Evolutionary conservation across 1,140 invertebrate genomes (phyloP).

Genomic region (Bactericera cockerelli): DNA sequence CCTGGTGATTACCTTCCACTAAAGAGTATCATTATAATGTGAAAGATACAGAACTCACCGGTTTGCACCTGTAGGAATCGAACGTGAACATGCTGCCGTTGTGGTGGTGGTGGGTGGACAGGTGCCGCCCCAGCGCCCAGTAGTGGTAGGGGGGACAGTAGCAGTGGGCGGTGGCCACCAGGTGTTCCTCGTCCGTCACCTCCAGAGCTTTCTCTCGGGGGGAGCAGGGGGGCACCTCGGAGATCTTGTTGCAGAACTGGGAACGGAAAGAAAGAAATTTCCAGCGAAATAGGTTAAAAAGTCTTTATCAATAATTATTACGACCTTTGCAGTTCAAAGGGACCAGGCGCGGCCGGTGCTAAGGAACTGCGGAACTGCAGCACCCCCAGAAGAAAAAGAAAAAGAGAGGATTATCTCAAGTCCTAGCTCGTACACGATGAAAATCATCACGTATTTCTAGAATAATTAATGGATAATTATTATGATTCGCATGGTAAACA

Average conservation of each 20-base stretch:
- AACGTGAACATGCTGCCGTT: conserved; percentile 26
- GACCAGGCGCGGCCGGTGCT: no score
- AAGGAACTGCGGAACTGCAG: no score
- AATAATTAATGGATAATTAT: no score
- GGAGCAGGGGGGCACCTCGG: conserved; percentile 22
- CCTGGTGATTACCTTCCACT: no score
- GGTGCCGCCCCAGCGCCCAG: neutral
- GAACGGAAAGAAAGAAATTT: conserved; percentile 22
- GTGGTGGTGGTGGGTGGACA: neutral
- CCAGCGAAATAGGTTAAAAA: conserved; percentile 27
- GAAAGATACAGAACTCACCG: no score
- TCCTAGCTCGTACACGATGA: no score
- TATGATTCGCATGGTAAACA: no score
- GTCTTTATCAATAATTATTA: conserved; percentile 15
- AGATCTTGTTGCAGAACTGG: conserved; percentile 23
- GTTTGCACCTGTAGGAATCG: conserved; percentile 26
- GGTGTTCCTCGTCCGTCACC: conserved; percentile 24
- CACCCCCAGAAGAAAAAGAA: no score
- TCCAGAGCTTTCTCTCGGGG: conserved; percentile 23
- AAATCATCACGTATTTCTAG: no score
- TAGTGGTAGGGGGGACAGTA: neutral
- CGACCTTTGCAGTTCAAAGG: no score
- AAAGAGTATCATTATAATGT: no score
- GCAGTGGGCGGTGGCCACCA: conserved; percentile 24
- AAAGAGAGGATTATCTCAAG: no score